A percentile compares a stretch with the other conserved stretches of the same genome.
Evolutionary conservation across 92 coral and sea anemone genomes (phyloP).

Genomic region (Diadumene lineata): DNA sequence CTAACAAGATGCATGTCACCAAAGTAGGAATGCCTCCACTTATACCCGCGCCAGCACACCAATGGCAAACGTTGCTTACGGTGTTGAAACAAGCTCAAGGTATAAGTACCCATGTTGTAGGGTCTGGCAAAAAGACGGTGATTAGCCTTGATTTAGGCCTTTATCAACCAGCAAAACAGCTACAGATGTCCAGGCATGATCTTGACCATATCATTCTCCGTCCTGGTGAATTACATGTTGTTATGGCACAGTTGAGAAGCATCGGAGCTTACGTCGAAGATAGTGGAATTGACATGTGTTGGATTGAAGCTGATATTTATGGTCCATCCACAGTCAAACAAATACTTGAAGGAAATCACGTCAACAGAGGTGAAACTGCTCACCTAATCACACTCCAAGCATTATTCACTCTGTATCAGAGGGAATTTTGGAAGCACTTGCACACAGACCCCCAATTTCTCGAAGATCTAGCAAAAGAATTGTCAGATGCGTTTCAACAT

Average conservation of each 20-base stretch:
- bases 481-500: neutral
- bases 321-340: slow-evolving; percentile 63
- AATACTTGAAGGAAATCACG: slow-evolving; percentile 55
- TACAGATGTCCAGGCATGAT: slow-evolving; percentile 47
- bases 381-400: slow-evolving; percentile 55
- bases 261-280: slow-evolving; percentile 34
- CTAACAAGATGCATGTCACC: slow-evolving; percentile 38
- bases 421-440: slow-evolving; percentile 46
- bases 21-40: slow-evolving; percentile 46
- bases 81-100: slow-evolving; percentile 55
- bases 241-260: slow-evolving; percentile 34
- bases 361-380: slow-evolving; percentile 47
- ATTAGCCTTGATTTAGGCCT: slow-evolving; percentile 53
- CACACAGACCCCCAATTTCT: slow-evolving; percentile 23
- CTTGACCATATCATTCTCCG: slow-evolving; percentile 38
- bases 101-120: slow-evolving; percentile 17
- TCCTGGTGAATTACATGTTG: slow-evolving; percentile 39
- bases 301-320: slow-evolving; percentile 57
- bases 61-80: slow-evolving; percentile 58
- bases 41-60: slow-evolving; percentile 62
- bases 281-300: slow-evolving; percentile 45
- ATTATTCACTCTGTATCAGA: slow-evolving; percentile 50
- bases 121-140: slow-evolving; percentile 38
- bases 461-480: slow-evolving; percentile 25
- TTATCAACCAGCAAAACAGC: slow-evolving; percentile 57